These are phyloP conservation scores for Lepidurus apus DNA, from an alignment of 1,140 invertebrate genomes.

Conservation along the genomic window DNA sequence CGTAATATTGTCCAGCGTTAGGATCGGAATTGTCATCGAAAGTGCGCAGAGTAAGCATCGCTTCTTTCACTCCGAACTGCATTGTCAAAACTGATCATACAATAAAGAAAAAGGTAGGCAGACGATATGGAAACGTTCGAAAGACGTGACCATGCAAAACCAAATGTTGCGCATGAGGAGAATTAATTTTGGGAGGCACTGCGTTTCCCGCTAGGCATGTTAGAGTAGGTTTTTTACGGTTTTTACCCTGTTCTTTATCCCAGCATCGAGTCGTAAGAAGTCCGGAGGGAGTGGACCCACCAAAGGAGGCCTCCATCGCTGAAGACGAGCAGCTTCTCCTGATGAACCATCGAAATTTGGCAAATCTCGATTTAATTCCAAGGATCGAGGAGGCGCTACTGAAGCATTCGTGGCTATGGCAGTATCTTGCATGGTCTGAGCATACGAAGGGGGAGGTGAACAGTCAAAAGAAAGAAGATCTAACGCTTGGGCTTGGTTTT, in stretches of 20 bases:
- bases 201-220: neutral
- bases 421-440: conserved; percentile 25
- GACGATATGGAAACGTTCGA: neutral
- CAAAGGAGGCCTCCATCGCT: conserved; percentile 72
- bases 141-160: neutral
- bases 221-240: neutral
- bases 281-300: conserved; percentile 71
- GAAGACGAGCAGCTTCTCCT: conserved; percentile 40
- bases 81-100: conserved; percentile 33
- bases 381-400: neutral
- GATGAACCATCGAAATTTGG: neutral
- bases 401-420: neutral
- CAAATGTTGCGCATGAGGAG: neutral
- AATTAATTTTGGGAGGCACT: neutral
- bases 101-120: neutral
- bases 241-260: neutral
- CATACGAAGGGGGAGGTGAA: conserved; percentile 38
- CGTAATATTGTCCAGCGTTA: neutral
- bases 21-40: neutral
- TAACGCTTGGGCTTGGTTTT: neutral
- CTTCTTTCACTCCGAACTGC: conserved; percentile 28
- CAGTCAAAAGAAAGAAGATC: conserved; percentile 17
- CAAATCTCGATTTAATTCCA: conserved; percentile 13
- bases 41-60: neutral
- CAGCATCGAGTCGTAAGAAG: conserved; percentile 59